A percentile compares a stretch with the other conserved stretches of the same genome.
Evolutionary conservation across 2,113 vertebrate genomes (phyloP).

Genomic region (Perccottus glenii): DNA sequence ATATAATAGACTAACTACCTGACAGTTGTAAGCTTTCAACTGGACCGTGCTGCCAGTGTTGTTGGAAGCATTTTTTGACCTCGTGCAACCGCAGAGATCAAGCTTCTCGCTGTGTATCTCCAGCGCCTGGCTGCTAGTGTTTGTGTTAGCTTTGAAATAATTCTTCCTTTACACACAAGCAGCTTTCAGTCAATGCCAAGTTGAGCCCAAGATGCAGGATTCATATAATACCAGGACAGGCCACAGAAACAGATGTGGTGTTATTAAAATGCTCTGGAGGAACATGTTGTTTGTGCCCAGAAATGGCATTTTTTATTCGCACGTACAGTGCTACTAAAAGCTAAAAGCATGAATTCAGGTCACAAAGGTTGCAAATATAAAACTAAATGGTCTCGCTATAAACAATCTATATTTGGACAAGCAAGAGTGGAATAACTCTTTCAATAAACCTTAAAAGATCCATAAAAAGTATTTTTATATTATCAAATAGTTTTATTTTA

Average conservation of each 20-base stretch:
- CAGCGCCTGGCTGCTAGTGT: conserved; percentile 42
- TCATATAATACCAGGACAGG: conserved; percentile 45
- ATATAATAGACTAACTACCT: conserved; percentile 57
- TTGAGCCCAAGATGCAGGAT: conserved; percentile 45
- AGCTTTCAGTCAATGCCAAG: conserved; percentile 64
- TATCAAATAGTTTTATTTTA: no score
- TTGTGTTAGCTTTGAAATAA: conserved; percentile 61
- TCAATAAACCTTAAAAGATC: no score
- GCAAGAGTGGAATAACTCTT: no score
- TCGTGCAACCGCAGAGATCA: conserved; percentile 51
- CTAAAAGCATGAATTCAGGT: no score
- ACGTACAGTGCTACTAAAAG: no score
- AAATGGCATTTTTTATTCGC: not conserved
- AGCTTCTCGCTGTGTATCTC: conserved; percentile 39
- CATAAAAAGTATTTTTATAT: no score
- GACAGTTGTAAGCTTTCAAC: conserved; percentile 55
- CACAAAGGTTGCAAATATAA: no score
- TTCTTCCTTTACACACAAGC: conserved; percentile 58
- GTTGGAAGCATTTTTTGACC: conserved; percentile 63
- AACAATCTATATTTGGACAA: no score
- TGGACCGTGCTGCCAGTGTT: conserved; percentile 44
- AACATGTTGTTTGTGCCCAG: not conserved
- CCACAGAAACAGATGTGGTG: conserved; percentile 58
- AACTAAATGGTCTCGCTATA: no score
- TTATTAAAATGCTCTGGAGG: conserved; percentile 44